Percentiles rank a stretch among this genome's conserved stretches.
These are phyloP conservation scores for Linyphia triangularis DNA, from an alignment of 2,888 invertebrate species.

Conservation along the genomic window DNA sequence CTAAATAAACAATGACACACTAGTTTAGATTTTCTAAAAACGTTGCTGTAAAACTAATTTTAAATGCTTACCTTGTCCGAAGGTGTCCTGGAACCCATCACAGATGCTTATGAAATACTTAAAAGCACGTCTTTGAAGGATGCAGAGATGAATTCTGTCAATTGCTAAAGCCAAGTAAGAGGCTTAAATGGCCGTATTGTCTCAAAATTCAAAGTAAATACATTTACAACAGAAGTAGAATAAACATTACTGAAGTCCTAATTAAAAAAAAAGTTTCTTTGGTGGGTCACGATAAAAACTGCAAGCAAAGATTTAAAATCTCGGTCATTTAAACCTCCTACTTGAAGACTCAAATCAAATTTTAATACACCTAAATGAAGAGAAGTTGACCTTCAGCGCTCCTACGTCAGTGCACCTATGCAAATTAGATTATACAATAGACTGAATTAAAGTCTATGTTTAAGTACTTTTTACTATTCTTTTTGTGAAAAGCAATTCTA, in stretches of 20 bases:
- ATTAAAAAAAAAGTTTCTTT: conserved; percentile 2
- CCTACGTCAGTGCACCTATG: conserved; percentile 24
- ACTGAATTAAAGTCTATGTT: background rate
- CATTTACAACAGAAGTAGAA: conserved; percentile 13
- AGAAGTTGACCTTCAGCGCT: conserved; percentile 69
- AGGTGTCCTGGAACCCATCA: conserved; percentile 66
- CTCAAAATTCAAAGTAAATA: conserved; percentile 34
- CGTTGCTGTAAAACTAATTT: too few species aligned
- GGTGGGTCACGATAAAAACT: conserved; percentile 9
- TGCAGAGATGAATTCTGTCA: conserved; percentile 20
- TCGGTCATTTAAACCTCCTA: conserved; percentile 71
- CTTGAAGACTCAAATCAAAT: conserved; percentile 51
- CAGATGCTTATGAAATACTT: conserved; percentile 26
- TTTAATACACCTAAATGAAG: conserved; percentile 62
- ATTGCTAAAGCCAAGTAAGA: conserved; percentile 64
- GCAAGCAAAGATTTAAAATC: conserved; percentile 29
- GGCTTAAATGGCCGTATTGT: conserved; percentile 69
- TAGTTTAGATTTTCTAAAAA: too few species aligned
- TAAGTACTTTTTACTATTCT: background rate
- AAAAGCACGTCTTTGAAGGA: conserved; percentile 26
- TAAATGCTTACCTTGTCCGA: conserved; percentile 70
- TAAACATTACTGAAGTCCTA: conserved; percentile 3
- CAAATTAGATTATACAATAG: conserved; percentile 17
- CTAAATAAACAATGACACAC: too few species aligned
- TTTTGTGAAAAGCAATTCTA: background rate